Evolutionary conservation across 2,113 vertebrate species (phyloP), one percentile per base, ranked within the genome.

Genomic region (Bostrychus sinensis): DNA sequence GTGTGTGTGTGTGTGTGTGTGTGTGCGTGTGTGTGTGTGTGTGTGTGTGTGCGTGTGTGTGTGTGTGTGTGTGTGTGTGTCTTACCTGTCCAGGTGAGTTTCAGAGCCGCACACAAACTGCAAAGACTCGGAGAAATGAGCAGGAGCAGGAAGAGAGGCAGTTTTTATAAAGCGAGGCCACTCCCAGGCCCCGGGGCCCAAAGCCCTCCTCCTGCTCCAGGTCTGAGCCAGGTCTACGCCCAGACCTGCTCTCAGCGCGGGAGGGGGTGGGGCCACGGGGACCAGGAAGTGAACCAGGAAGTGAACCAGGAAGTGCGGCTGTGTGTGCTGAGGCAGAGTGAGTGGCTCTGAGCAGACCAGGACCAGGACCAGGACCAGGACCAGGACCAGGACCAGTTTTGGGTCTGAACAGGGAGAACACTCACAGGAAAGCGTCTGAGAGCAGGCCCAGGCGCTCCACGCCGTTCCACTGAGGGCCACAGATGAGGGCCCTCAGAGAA

Each of bases 51-150:
- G 32, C 32, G 32, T 34, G 32, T 34, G 32, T 1, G 43, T 23
- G 43, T 46, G 43, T 46, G 43, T 12, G 20, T 46, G 43, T 23
- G 43, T 13, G 20, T 5, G 22, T 6, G 22, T 14, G 20, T 7
- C 45, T 48, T 48, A 48, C 45, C 45, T 48, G 45, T 6, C 5
- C 45, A 48, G 45, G 45, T 48, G 45, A 25, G 45, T 48, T 5
- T 48, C 45, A 48, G 20, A 2, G 5, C 1, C 5, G 3, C 12
- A 13, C n/a, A n/a, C n/a, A n/a, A n/a, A n/a, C n/a, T n/a, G 45
- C 45, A 46, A 11, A 46, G 13, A 20, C 17, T 23, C 17, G 11
- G 17, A 48, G 22, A 48, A 48, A 5, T 48, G 45, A 48, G 5
- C 5, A 48, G 12, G 45, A 25, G 12, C 45, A 48, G 45, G 45